A percentile compares a stretch with the other conserved stretches of the same genome.
phyloP scores from a whole-genome alignment of 2,113 vertebrate species.

The Xyrauchen texanus region DNA sequence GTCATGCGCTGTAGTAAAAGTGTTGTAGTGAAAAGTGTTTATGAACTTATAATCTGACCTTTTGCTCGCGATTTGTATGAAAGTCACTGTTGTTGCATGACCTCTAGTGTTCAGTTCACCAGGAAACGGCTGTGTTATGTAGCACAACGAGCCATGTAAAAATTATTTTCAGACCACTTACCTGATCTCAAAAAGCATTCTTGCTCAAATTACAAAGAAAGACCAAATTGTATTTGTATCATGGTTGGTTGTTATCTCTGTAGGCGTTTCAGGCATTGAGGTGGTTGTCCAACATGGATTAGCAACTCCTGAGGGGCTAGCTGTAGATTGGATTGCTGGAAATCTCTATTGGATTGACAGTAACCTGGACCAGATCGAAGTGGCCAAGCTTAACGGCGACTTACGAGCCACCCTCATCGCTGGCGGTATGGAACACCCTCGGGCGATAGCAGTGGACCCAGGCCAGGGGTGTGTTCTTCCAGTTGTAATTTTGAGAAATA shows the following conservation, averaged over 20 bases:
- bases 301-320: constrained; percentile 86
- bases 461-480: constrained; percentile 79
- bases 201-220: no score
- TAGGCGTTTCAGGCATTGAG: constrained; percentile 82
- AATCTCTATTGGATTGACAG: constrained; percentile 92
- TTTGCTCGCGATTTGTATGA: no score
- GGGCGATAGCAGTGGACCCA: constrained; percentile 86
- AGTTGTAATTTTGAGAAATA: background rate
- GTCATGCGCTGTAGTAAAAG: no score
- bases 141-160: no score
- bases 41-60: no score
- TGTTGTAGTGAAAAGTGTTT: no score
- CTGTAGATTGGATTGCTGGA: constrained; percentile 87
- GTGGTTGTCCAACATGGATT: constrained; percentile 85
- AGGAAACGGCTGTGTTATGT: no score
- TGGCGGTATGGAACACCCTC: constrained; percentile 86
- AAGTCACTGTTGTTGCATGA: no score
- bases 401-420: constrained; percentile 83
- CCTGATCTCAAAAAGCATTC: no score
- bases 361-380: constrained; percentile 89
- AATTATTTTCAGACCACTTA: no score
- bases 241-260: background rate
- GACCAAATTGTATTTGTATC: no score
- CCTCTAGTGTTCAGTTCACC: no score
- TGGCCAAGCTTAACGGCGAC: constrained; percentile 82